Evolutionary conservation across 2,888 invertebrate genomes (phyloP).

Genomic region (Acanthococcus lagerstroemiae): DNA sequence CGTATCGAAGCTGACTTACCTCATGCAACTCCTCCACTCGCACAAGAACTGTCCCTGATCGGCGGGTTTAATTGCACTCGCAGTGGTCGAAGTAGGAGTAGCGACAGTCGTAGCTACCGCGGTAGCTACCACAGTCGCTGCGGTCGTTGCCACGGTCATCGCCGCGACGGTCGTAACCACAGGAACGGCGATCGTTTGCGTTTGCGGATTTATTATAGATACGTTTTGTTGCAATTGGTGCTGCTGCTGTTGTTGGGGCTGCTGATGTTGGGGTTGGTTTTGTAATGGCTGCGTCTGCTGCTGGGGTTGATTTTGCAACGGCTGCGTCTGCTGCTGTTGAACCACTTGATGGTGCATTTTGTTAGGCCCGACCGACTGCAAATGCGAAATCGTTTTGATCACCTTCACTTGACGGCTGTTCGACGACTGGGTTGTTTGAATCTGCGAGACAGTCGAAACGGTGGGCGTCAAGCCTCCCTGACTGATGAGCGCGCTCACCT

Average conservation of each 20-base stretch:
- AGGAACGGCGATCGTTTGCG: not conserved
- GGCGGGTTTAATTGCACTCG: not conserved
- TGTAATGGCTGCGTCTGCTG: constrained; percentile 39
- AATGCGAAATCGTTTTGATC: constrained; percentile 33
- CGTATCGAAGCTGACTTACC: no score
- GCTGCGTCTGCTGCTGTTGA: not conserved
- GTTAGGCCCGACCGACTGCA: constrained; percentile 29
- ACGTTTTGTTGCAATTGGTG: not conserved
- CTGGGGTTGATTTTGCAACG: constrained; percentile 14
- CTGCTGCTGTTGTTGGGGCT: constrained; percentile 38
- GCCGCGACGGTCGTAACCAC: not conserved
- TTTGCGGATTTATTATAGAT: not conserved
- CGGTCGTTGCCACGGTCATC: constrained; percentile 34
- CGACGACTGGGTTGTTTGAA: not conserved
- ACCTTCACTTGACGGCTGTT: constrained; percentile 31
- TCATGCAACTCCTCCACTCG: constrained; percentile 85
- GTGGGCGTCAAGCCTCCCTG: not conserved
- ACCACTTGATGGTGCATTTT: not conserved
- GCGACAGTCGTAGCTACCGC: constrained; percentile 33
- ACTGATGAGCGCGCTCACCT: not conserved
- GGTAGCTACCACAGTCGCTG: constrained; percentile 36
- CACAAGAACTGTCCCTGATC: constrained; percentile 49
- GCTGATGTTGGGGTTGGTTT: constrained; percentile 37
- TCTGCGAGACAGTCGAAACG: not conserved
- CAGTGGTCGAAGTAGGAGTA: not conserved